A percentile compares a stretch with the other conserved stretches of the same genome.
phyloP scores from a whole-genome alignment of 2,113 vertebrate species.

The Spermophilus dauricus region DNA sequence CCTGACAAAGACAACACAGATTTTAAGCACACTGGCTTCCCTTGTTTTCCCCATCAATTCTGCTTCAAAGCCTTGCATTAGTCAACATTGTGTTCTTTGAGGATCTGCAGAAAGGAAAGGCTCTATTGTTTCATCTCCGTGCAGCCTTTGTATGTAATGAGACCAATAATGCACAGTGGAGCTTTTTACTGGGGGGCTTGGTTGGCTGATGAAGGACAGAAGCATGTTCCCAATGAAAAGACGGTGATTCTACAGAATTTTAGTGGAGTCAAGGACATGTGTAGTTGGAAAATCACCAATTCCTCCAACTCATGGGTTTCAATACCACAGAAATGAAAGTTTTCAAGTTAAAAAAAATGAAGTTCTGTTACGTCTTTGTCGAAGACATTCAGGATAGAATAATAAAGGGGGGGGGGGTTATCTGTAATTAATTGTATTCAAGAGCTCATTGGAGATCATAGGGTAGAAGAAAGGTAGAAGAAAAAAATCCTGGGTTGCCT shows the following conservation, averaged over 20 bases:
- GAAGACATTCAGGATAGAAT: background rate
- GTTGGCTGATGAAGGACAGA: background rate
- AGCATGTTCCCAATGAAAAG: background rate
- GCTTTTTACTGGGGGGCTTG: background rate
- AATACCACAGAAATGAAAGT: background rate
- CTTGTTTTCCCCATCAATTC: conserved; percentile 61
- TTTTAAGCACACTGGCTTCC: conserved; percentile 30
- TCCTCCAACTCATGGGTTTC: background rate
- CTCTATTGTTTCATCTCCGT: conserved; percentile 78
- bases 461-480: too few relatives aligned
- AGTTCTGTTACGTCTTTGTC: background rate
- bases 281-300: background rate
- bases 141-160: conserved; percentile 36
- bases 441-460: conserved; percentile 50
- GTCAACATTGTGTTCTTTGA: conserved; percentile 72
- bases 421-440: background rate
- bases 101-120: conserved; percentile 70
- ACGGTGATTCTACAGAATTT: background rate
- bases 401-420: background rate
- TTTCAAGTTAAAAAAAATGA: background rate
- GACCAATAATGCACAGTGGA: background rate
- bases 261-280: background rate
- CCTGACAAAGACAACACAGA: background rate
- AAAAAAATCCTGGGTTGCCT: too few relatives aligned
- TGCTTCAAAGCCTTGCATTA: conserved; percentile 76